Base-by-base conservation (phyloP, 2,113 vertebrate species). In the Cyprinodon variegatus region DNA sequence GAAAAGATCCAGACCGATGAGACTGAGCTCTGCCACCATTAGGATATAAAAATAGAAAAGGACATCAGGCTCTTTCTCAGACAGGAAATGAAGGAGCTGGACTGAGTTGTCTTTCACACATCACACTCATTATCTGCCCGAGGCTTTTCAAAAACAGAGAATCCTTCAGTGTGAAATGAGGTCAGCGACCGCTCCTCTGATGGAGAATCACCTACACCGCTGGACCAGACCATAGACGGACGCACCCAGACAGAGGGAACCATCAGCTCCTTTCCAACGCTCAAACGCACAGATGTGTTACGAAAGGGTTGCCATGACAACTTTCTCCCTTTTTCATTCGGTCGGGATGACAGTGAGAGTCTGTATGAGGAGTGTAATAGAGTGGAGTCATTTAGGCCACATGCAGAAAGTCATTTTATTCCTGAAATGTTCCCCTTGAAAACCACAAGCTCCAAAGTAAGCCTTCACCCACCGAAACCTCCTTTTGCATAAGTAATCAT, bases 251-350 rank as follows among this genome's bases (percentile, higher is more conserved):
- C 59, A 9, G 43, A 29, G 45, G 62, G 63, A 15, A 29, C 5
- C 3, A 37, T 50, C 71, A 67, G 72, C 53, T 59, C 76, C 40
- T 79, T 41, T 11, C 65, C 5, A 0, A 68, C 68, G 60, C 68
- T 70, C 0, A n/a, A 68, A 84, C 78, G 70, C 85, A 83, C 76
- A 81, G 74, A 84, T 76, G 84, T 87, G 90, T 93, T 91, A 89
- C 90, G 88, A 81, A 91, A 87, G 40, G 66, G 91, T 94, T 94
- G 88, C 91, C 87, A 93, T 94, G 91, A 88, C 88, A 88, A 93
- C 84, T 65, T 76, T 68, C 68, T 83, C 88, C 68, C 41, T 83
- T 83, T 83, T 81, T 72, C 71, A 86, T 74, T 79, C 57, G 39
- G 81, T 89, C 79, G 82, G 81, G 20, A 66, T 4, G 57, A 77